Base-by-base conservation (phyloP, 2,888 invertebrate species). In the Cetonia aurata region DNA sequence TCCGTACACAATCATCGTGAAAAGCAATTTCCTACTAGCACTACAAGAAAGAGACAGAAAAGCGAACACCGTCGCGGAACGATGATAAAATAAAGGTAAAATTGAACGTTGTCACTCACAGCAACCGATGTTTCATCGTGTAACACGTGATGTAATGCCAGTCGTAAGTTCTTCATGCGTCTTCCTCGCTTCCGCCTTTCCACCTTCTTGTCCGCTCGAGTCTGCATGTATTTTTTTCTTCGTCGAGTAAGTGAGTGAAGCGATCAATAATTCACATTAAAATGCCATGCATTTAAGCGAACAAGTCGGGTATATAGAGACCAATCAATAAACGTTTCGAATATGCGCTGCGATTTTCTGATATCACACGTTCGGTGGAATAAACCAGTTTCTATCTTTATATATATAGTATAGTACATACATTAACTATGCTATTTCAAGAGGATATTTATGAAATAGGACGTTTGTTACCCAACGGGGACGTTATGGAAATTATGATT, bases 241-340 rank as follows among this genome's bases (percentile, higher is more conserved):
- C 44, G 44, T 44, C 44, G 2, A n/a, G 44, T 10, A 44, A 10
- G 44, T n/a, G 12, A 10, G 44, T 10, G 6, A 44, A 6, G 44
- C 12, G 44, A 44, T 44, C 44, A 13, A 44, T 44, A 44, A 44
- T 44, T 44, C 13, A 44, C 13, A 44, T 10, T 10, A 44, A 13
- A 44, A 44, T 44, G 44, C 44, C 44, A 13, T 44, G 44, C 44
- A 44, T 44, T 44, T 44, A 44, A 44, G 3, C 13, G 44, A 13
- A 13, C 44, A n/a, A 44, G 10, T 44, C 44, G 44, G 12, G 44
- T 44, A 44, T 44, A 6, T 3, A 44, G 12, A 1, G 44, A 3
- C 13, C 44, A 13, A 44, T 44, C 44, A 13, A 44, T 44, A 44
- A 13, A 10, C 44, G 44, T 44, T 44, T n/a, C 44, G 44, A 44